phyloP scores from a whole-genome alignment of 2,797 vertebrate species.

The Falco peregrinus region DNA sequence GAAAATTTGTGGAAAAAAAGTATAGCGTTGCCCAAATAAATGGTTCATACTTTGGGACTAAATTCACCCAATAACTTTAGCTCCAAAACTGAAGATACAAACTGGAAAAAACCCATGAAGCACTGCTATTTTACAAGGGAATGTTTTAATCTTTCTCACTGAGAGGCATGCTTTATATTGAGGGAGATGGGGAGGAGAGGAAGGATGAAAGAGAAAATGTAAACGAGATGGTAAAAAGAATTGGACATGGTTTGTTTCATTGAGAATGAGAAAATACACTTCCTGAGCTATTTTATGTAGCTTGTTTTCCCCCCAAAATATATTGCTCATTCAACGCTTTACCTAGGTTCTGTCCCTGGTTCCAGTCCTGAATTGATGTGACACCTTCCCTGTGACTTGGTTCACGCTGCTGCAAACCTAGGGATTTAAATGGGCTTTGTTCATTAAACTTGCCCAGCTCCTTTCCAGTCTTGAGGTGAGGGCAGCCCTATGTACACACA shows the following conservation, averaged over 20 bases:
- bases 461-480: background rate
- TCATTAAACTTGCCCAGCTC: background rate
- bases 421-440: background rate
- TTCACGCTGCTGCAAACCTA: background rate
- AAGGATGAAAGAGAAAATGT: background rate
- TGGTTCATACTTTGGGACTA: background rate
- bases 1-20: background rate
- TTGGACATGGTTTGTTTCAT: background rate
- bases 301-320: accelerated
- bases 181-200: background rate
- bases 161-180: background rate
- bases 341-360: background rate
- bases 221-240: background rate
- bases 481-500: background rate
- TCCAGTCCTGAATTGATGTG: background rate
- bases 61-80: background rate
- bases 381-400: background rate
- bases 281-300: background rate
- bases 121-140: background rate
- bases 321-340: background rate
- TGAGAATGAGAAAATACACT: background rate
- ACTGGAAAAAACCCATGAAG: background rate
- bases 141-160: background rate
- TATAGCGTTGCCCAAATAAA: background rate
- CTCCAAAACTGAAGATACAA: background rate